Conservation (phyloP, 2,888 invertebrate genomes). For the Dicycla oo region DNA sequence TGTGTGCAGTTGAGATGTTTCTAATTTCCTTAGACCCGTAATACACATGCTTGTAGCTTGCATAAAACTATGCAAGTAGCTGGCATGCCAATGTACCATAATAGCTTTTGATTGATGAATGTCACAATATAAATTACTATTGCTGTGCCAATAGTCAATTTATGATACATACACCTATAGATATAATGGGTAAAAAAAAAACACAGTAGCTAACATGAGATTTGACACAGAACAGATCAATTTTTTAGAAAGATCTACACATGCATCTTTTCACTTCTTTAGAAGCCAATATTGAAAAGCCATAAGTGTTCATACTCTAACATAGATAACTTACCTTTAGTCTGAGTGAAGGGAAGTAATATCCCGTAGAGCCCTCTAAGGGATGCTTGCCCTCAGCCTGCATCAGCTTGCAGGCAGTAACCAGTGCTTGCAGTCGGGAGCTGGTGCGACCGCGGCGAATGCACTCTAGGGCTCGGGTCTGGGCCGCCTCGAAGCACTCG, state of each 20-base stretch:
- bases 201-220: too few species aligned
- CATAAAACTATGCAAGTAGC: too few species aligned
- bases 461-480: slow-evolving; percentile 90
- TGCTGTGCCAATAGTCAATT: neutral
- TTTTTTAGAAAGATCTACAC: neutral
- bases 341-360: slow-evolving; percentile 92
- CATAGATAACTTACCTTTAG: slow-evolving; percentile 87
- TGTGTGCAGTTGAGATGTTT: too few species aligned
- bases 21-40: too few species aligned
- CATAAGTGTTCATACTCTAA: neutral
- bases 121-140: too few species aligned
- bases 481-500: slow-evolving; percentile 92
- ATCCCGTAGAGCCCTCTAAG: slow-evolving; percentile 87
- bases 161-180: neutral
- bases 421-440: slow-evolving; percentile 92
- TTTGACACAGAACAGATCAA: neutral
- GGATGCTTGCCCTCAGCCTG: slow-evolving; percentile 93
- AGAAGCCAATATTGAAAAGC: slow-evolving; percentile 39
- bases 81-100: too few species aligned
- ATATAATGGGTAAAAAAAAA: neutral
- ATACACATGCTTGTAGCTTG: too few species aligned
- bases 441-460: slow-evolving; percentile 88
- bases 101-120: too few species aligned
- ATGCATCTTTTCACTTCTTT: neutral
- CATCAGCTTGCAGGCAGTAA: slow-evolving; percentile 93